Base-by-base conservation (phyloP, 2,113 vertebrate genomes). In the Rattus rattus region DNA sequence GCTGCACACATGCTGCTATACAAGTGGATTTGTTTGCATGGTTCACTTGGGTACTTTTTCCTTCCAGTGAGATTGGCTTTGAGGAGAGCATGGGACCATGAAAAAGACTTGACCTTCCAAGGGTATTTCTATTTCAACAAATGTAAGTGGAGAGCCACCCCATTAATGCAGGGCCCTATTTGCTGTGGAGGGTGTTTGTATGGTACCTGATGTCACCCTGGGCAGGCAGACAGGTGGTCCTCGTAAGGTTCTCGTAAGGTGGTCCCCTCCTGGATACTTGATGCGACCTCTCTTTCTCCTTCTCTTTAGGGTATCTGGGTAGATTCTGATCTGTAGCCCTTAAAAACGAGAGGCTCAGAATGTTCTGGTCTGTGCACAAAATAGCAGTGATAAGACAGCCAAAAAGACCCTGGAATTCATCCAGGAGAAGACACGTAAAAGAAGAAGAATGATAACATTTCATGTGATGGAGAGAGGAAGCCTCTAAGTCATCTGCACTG, bases 401-500 rank as follows among this genome's bases (percentile, higher is more conserved):
- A 49, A 81, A 65, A 91, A 76, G 86, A 81, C 26, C 8, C 59
- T 94, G 91, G 69, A 76, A 81, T 86, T 91, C 73, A 93, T 73
- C 84, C 77, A 70, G 75, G 72, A 87, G 28, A 89, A n/a, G 63
- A 19, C 72, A n/a, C 54, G 36, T 63, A 22, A 70, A 90, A 39
- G 77, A 12, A 75, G 75, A 61, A 72, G 72, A 77, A 17, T 54
- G 73, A 65, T 63, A 90, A 91, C 19, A 59, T 72, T 65, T 28
- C 79, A 43, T 67, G 73, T 94, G 72, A 63, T 6, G 33, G 61
- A 92, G 63, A 72, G 69, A 92, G 67, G 39, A 80, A 93, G 30
- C 49, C 65, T 63, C 8, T 56, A 43, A 10, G 19, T 61, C 67
- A 56, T 36, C 61, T 13, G 72, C 20, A 69, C 61, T 56, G 10